A percentile compares a stretch with the other conserved stretches of the same genome.
phyloP scores from a whole-genome alignment of 53 echinoderm and acorn worm species.

The Pentamera pediparva region DNA sequence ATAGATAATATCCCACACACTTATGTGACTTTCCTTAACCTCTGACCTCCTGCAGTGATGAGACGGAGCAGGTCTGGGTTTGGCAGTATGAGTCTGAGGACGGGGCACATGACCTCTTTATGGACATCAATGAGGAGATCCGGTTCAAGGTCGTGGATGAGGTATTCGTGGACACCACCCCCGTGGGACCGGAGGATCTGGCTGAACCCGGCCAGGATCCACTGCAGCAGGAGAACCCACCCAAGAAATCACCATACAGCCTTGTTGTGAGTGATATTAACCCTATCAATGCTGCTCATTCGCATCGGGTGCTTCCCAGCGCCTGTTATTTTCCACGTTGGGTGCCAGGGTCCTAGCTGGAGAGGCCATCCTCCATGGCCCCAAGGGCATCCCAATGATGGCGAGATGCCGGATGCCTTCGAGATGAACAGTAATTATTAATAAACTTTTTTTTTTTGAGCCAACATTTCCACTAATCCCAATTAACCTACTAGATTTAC shows the following conservation, averaged over 20 bases:
- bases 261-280: slow-evolving; percentile 81
- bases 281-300: too few relatives aligned
- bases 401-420: too few relatives aligned
- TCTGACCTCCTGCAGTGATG: slow-evolving; percentile 53
- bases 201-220: slow-evolving; percentile 31
- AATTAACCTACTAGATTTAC: too few relatives aligned
- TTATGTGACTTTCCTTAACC: slow-evolving; percentile 38
- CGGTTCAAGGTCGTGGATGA: slow-evolving; percentile 84
- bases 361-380: too few relatives aligned
- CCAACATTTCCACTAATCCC: too few relatives aligned
- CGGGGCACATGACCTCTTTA: slow-evolving; percentile 90
- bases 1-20: neutral
- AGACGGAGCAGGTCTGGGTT: slow-evolving; percentile 94
- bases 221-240: slow-evolving; percentile 34
- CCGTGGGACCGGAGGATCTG: slow-evolving; percentile 82
- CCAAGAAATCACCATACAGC: slow-evolving; percentile 92
- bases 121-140: slow-evolving; percentile 86
- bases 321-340: too few relatives aligned
- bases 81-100: slow-evolving; percentile 97
- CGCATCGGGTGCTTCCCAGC: too few relatives aligned
- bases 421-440: too few relatives aligned
- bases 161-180: slow-evolving; percentile 87
- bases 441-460: too few relatives aligned
- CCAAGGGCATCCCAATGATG: too few relatives aligned
- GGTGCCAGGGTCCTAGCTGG: too few relatives aligned